Conservation (phyloP, 2,797 vertebrate species). For the Perodicticus potto region DNA sequence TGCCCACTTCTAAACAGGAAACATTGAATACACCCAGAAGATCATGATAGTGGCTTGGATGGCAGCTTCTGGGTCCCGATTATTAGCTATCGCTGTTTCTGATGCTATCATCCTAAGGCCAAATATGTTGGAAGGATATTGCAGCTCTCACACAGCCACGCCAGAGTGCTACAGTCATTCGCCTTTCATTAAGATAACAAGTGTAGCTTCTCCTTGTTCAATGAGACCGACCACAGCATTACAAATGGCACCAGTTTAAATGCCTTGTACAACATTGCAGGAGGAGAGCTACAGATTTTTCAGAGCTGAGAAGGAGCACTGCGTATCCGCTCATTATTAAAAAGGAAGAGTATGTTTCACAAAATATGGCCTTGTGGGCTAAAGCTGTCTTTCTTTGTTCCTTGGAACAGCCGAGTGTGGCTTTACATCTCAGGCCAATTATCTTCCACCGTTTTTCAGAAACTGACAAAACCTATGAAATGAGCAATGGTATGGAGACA, state of each 20-base stretch:
- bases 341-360: slow-evolving; percentile 77
- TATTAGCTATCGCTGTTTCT: slow-evolving; percentile 27
- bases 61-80: neutral
- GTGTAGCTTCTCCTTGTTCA: slow-evolving; percentile 26
- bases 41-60: slow-evolving; percentile 22
- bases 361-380: slow-evolving; percentile 79
- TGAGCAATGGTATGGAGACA: slow-evolving; percentile 59
- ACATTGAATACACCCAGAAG: slow-evolving; percentile 32
- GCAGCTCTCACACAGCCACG: neutral
- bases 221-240: slow-evolving; percentile 8
- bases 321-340: slow-evolving; percentile 75
- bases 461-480: slow-evolving; percentile 79
- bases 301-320: slow-evolving; percentile 26
- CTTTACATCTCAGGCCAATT: slow-evolving; percentile 84
- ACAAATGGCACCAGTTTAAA: slow-evolving; percentile 75
- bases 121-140: slow-evolving; percentile 65
- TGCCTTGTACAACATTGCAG: slow-evolving; percentile 57
- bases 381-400: slow-evolving; percentile 82
- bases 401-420: slow-evolving; percentile 72
- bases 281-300: slow-evolving; percentile 41
- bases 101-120: slow-evolving; percentile 58
- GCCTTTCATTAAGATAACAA: slow-evolving; percentile 57
- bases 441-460: slow-evolving; percentile 74
- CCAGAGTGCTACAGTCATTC: neutral
- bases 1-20: slow-evolving; percentile 76